phyloP scores from a whole-genome alignment of 1,140 invertebrate genomes.

The Hirudo medicinalis region DNA sequence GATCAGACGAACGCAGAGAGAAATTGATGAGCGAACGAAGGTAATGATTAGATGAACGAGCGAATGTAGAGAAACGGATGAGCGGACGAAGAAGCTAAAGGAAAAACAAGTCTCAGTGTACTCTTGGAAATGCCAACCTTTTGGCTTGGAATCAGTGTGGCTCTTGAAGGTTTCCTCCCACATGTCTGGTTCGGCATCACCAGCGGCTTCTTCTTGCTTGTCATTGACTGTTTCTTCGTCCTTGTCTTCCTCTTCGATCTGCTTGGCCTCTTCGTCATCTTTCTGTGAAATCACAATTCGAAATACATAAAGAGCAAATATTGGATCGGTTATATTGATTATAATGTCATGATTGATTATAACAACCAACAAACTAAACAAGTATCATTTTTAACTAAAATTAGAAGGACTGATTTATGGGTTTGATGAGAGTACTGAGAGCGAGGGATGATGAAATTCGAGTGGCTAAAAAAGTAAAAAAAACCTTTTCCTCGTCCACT shows the following conservation, averaged over 20 bases:
- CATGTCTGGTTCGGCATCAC: slow-evolving; percentile 37
- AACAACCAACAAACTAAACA: too few species aligned
- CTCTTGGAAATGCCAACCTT: slow-evolving; percentile 45
- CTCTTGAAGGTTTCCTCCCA: slow-evolving; percentile 95
- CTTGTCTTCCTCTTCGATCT: not conserved
- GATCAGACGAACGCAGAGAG: not conserved
- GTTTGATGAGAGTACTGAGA: too few species aligned
- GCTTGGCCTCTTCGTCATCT: not conserved
- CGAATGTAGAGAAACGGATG: not conserved
- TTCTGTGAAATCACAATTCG: not conserved
- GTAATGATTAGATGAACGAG: too few species aligned
- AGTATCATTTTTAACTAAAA: too few species aligned
- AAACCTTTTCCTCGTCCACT: too few species aligned
- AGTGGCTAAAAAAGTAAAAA: too few species aligned
- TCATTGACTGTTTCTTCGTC: not conserved
- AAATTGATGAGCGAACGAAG: not conserved
- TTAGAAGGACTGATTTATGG: too few species aligned
- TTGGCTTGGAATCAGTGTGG: slow-evolving; percentile 81
- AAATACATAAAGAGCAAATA: too few species aligned
- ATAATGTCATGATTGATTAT: too few species aligned
- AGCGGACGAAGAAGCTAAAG: not conserved
- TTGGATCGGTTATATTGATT: too few species aligned
- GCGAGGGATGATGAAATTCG: too few species aligned
- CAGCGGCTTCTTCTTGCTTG: slow-evolving; percentile 15
- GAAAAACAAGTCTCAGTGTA: not conserved